Base-by-base conservation (phyloP, 2,113 vertebrate genomes). In the Axis porcinus region DNA sequence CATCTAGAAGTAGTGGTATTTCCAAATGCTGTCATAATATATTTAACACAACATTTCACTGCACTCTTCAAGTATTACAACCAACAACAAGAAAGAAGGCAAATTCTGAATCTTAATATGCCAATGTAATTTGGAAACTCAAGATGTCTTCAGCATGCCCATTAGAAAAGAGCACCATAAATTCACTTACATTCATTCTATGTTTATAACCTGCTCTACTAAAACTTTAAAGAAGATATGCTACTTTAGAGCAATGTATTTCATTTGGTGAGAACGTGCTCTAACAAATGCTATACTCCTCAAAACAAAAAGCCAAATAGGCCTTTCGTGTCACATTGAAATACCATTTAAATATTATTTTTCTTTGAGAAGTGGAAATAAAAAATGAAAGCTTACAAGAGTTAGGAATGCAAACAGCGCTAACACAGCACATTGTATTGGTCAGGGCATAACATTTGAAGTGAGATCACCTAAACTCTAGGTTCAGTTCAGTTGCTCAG, bases 91-190 rank as follows among this genome's bases (percentile, higher is more conserved):
- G 33, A 86, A 0, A 67, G 7, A 86, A 67, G 45, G 78, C 30
- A 67, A 95, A 96, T n/a, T 93, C 43, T 87, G 54, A 95, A 55
- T 94, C 23, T 94, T 86, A 78, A 62, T 30, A n/a, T 81, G 21
- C 17, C 86, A 93, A 96, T 96, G 21, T 52, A 86, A 86, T 43
- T 45, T 90, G 74, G 47, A 91, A 97, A 94, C 40, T 45, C 54
- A 76, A 89, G 36, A 7, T 58, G 33, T 83, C n/a, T 94, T 86
- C 67, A 87, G 74, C 3, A 43, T 81, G n/a, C 23, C 33, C 16
- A 55, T 3, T 45, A 62, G 14, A 67, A 89, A 14, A 83, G 8
- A 93, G 12, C 17, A 54, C 21, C 30, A 92, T 40, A 97, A 85
- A 93, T 58, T 86, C 70, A 64, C 16, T 64, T 79, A 57, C 19